These are phyloP conservation scores for Rattus rattus DNA, from an alignment of 2,113 vertebrate genomes.

Conservation along the genomic window DNA sequence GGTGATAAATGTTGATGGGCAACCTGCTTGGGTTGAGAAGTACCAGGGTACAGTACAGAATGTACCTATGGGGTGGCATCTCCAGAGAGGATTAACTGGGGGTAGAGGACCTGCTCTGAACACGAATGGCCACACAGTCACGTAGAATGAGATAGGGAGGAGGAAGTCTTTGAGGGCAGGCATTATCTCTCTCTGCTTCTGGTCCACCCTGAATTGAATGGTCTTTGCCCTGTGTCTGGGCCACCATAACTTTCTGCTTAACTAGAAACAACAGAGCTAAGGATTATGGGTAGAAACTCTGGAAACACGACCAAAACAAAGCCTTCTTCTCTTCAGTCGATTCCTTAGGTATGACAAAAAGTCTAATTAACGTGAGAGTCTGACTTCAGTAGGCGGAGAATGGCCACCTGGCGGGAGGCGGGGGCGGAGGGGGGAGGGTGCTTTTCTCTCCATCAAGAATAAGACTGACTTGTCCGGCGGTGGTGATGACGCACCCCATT, in stretches of 20 bases:
- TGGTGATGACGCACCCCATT: background rate
- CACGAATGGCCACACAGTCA: background rate
- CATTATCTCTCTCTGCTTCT: background rate
- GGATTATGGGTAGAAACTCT: background rate
- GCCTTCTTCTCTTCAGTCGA: background rate
- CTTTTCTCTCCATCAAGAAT: background rate
- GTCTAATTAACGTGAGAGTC: background rate
- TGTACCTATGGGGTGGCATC: too few relatives aligned
- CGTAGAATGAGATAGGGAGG: background rate
- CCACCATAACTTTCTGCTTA: background rate
- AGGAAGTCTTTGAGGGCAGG: background rate
- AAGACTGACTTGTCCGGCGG: background rate
- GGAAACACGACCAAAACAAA: background rate
- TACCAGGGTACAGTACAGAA: background rate
- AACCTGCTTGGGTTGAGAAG: background rate
- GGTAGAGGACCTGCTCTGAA: background rate
- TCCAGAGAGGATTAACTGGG: background rate
- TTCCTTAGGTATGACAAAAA: background rate
- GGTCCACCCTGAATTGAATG: background rate
- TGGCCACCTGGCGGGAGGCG: background rate
- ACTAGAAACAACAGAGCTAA: background rate
- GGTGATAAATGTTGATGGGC: background rate
- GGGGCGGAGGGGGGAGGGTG: fast-evolving
- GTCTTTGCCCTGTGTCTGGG: background rate
- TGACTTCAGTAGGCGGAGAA: background rate